Evolutionary conservation across 2,888 invertebrate species (phyloP).

Genomic region (Polia nebulosa): DNA sequence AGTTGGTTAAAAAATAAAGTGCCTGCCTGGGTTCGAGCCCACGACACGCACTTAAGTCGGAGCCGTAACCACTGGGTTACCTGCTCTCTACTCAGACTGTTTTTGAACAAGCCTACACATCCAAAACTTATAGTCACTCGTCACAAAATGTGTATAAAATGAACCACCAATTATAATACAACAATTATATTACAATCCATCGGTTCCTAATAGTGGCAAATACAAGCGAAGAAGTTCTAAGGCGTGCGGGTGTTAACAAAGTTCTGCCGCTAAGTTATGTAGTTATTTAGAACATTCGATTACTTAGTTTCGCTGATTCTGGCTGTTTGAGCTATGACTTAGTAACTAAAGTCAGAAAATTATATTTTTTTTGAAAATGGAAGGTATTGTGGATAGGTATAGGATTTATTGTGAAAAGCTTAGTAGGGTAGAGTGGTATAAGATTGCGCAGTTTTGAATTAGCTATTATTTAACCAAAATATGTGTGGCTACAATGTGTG

Average conservation of each 20-base stretch:
- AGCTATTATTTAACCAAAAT: too few relatives aligned
- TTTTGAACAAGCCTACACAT: too few relatives aligned
- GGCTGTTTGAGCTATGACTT: conserved; percentile 38
- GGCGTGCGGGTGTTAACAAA: conserved; percentile 54
- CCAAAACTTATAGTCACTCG: too few relatives aligned
- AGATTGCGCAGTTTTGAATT: too few relatives aligned
- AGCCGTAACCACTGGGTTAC: too few relatives aligned
- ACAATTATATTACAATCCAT: conserved; percentile 41
- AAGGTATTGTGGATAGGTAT: not conserved
- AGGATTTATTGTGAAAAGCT: conserved; percentile 12
- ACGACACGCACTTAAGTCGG: too few relatives aligned
- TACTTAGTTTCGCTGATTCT: conserved; percentile 41
- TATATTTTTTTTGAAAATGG: not conserved
- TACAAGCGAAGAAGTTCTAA: conserved; percentile 45
- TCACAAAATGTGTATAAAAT: conserved; percentile 11
- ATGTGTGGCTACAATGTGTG: too few relatives aligned
- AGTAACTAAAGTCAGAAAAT: not conserved
- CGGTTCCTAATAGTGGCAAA: conserved; percentile 48
- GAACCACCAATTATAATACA: conserved; percentile 22
- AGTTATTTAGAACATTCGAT: conserved; percentile 58
- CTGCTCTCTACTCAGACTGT: too few relatives aligned
- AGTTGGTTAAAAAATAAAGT: too few relatives aligned
- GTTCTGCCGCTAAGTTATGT: conserved; percentile 53
- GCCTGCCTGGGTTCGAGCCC: too few relatives aligned
- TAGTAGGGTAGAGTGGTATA: too few relatives aligned